These are phyloP conservation scores for Chelon labrosus DNA, from an alignment of 2,797 vertebrate genomes.

Conservation along the genomic window DNA sequence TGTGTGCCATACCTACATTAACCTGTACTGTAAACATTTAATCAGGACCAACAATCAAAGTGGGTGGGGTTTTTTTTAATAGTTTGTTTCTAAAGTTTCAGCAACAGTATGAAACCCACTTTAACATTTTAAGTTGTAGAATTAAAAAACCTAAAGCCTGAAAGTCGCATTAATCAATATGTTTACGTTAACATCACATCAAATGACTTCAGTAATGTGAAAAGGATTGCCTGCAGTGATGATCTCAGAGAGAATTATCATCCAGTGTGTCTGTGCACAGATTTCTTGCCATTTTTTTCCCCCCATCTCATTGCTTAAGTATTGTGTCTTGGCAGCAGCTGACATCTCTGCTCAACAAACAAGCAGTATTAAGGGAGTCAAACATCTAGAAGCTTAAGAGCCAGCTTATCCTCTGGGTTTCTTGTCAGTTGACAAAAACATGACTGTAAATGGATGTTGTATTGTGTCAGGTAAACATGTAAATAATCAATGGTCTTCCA, in stretches of 20 bases:
- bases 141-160: not conserved
- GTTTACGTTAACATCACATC: slow-evolving; percentile 4
- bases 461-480: no score
- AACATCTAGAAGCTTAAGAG: not conserved
- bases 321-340: not conserved
- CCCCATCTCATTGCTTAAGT: not conserved
- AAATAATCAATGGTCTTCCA: no score
- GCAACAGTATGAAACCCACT: not conserved
- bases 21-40: slow-evolving; percentile 18
- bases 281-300: not conserved
- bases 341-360: slow-evolving; percentile 4
- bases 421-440: no score
- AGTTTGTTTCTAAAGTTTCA: not conserved
- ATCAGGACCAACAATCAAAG: slow-evolving; percentile 10
- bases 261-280: not conserved
- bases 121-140: not conserved
- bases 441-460: no score
- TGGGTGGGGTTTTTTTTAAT: not conserved
- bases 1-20: not conserved
- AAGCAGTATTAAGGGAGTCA: not conserved
- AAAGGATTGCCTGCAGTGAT: no score
- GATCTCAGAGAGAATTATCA: not conserved
- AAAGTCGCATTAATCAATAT: not conserved
- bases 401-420: no score
- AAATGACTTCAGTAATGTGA: not conserved